Evolutionary conservation across 1,140 invertebrate genomes (phyloP).

Genomic region (Saccostrea echinata): DNA sequence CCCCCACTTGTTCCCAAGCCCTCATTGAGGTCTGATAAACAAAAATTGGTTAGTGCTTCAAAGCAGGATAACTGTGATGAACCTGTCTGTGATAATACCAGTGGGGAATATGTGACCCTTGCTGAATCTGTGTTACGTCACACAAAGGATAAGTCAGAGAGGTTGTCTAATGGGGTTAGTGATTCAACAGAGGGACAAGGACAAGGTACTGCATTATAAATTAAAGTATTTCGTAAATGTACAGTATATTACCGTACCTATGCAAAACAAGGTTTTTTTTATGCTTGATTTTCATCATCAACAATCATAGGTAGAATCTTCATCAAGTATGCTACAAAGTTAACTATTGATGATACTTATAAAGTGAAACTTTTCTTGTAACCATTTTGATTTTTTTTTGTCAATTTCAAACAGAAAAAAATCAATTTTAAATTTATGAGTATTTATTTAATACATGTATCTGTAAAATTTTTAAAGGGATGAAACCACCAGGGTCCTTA

Average conservation of each 20-base stretch:
- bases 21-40: not conserved
- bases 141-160: constrained; percentile 12
- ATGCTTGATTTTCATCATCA: too few species aligned
- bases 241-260: too few species aligned
- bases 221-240: not conserved
- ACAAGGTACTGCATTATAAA: not conserved
- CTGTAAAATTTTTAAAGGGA: not conserved
- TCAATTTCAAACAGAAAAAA: not conserved
- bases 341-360: too few species aligned
- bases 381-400: not conserved
- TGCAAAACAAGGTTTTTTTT: too few species aligned
- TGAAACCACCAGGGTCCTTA: constrained; percentile 1
- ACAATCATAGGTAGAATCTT: too few species aligned
- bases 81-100: constrained; percentile 1
- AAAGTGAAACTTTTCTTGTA: not conserved
- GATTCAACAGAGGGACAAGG: constrained; percentile 25
- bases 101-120: constrained; percentile 13
- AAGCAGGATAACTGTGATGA: constrained; percentile 23
- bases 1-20: not conserved
- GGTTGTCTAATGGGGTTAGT: constrained; percentile 51
- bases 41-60: constrained; percentile 32
- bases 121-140: not conserved
- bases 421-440: not conserved
- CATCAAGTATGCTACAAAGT: too few species aligned
- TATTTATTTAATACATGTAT: not conserved